phyloP scores from a whole-genome alignment of 1,140 invertebrate species.

The Nasonia vitripennis region DNA sequence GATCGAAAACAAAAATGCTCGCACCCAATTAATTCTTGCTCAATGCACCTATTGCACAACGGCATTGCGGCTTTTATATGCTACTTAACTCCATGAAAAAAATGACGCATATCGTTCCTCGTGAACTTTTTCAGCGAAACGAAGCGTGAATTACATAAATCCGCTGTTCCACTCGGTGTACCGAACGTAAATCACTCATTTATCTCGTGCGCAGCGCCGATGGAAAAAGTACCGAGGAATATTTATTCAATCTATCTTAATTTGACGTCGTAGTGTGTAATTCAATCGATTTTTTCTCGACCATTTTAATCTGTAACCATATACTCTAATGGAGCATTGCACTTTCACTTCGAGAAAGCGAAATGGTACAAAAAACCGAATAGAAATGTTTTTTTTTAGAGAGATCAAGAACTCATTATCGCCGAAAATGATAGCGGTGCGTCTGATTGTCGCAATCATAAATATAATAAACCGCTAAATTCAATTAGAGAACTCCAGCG shows the following conservation, averaged over 20 bases:
- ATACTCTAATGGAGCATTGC: background rate
- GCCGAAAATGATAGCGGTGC: too few relatives aligned
- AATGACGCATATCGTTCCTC: background rate
- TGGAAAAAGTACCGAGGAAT: background rate
- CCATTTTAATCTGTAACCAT: background rate
- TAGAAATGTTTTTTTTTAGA: background rate
- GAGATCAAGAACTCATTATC: too few relatives aligned
- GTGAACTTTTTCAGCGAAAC: background rate
- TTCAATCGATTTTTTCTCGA: background rate
- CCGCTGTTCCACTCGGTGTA: background rate
- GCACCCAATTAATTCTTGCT: constrained; percentile 23
- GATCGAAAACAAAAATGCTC: constrained; percentile 17
- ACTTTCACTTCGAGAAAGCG: constrained; percentile 45
- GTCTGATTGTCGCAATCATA: too few relatives aligned
- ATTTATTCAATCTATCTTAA: background rate
- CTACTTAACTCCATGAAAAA: background rate
- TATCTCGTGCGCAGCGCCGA: background rate
- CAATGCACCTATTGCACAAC: constrained; percentile 9
- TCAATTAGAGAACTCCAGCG: too few relatives aligned
- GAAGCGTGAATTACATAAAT: constrained; percentile 11
- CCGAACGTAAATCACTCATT: background rate
- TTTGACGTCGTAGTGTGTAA: background rate
- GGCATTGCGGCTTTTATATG: background rate
- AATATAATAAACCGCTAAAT: too few relatives aligned
- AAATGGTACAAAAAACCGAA: background rate